Evolutionary conservation across 2,888 invertebrate genomes (phyloP), one percentile per base, ranked within the genome.

Genomic region (Harmothoe impar): DNA sequence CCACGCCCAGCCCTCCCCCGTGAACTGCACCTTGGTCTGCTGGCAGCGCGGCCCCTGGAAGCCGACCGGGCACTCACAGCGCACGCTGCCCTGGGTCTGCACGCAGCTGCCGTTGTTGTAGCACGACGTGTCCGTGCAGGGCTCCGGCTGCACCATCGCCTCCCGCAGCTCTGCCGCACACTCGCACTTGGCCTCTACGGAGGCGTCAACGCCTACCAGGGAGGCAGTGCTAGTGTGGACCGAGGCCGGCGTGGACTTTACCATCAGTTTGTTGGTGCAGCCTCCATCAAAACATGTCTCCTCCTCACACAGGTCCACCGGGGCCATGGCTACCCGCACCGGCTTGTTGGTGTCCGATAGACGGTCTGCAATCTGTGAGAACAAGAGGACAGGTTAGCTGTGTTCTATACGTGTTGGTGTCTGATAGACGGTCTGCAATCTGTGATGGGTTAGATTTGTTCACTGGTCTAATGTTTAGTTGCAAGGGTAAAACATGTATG

Each of bases 221-320:
- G 99, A 98, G 0, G 99, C 99, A 96, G 98, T 98, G 95, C 99
- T 99, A 31, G 99, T 98, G 96, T 99, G 99, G 0, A 99, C 99
- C 97, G 99, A 98, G 94, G 93, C 92, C 7, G 95, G 95, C 20
- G 91, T 88, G 54, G 85, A 93, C 62, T 89, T 93, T 20, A 94
- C 92, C 25, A 98, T 98, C 92, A 99, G 96, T 29, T 97, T 97
- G 96, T 99, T 99, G 43, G 98, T 98, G 96, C 99, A 99, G 20
- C 99, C 99, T 29, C 92, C 92, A 89, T 94, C 94, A 93, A 95
- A 93, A 43, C 92, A 92, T 1, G 25, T 35, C 91, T 95, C 95
- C 89, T 94, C 91, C 31, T 93, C 90, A 92, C 95, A 95, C 94
- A 96, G 95, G 93, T 96, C 99, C 93, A 99, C 99, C 92, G 99